phyloP scores from a whole-genome alignment of 1,140 invertebrate species.

The Heliconius melpomene region DNA sequence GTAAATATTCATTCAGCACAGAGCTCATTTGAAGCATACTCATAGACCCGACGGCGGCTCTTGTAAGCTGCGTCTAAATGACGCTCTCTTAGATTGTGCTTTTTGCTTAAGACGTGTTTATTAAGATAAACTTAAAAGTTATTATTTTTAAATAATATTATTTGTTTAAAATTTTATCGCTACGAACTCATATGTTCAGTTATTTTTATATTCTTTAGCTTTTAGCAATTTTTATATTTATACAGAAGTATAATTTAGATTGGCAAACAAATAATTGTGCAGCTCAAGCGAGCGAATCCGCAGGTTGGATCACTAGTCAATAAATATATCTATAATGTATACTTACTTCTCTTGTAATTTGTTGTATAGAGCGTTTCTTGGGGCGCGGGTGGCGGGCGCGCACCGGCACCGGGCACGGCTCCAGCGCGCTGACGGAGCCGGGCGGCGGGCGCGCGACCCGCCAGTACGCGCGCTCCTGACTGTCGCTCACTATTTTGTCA shows the following conservation, averaged over 20 bases:
- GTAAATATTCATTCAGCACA: conserved; percentile 1
- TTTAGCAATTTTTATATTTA: too few species aligned
- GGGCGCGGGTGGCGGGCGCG: conserved; percentile 85
- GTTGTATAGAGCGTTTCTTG: conserved; percentile 87
- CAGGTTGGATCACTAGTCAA: accelerated
- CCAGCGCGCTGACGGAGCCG: conserved; percentile 90
- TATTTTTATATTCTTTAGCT: too few species aligned
- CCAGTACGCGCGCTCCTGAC: conserved; percentile 98
- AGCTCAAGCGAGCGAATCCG: too few species aligned
- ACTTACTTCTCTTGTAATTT: conserved; percentile 88
- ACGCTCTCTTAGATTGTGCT: not conserved
- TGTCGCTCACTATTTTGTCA: conserved; percentile 97
- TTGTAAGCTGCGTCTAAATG: not conserved
- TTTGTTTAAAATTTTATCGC: too few species aligned
- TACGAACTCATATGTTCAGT: too few species aligned
- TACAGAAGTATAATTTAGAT: too few species aligned
- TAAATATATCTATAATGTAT: not conserved
- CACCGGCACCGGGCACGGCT: conserved; percentile 91
- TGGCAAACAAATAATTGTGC: too few species aligned
- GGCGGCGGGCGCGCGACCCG: conserved; percentile 95
- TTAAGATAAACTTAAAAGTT: not conserved
- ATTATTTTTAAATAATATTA: too few species aligned
- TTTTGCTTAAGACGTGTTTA: not conserved
- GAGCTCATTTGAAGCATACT: conserved; percentile 8
- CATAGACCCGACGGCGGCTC: not conserved